A percentile compares a stretch with the other conserved stretches of the same genome.
Conservation (phyloP, 92 coral and sea anemone species). For the Nematostella vectensis region DNA sequence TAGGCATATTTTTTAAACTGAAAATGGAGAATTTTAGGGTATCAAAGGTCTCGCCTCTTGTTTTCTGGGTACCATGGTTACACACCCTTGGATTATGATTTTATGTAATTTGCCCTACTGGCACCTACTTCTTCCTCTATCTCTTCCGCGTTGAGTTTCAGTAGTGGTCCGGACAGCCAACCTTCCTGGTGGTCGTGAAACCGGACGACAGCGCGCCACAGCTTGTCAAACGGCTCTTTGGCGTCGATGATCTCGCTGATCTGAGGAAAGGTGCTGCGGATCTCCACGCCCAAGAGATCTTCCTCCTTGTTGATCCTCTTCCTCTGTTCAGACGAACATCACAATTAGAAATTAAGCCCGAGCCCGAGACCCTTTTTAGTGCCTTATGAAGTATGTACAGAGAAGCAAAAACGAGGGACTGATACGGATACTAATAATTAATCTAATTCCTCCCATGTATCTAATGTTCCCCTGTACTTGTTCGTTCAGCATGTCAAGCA, state of each 20-base stretch:
- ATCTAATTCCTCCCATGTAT: too few species aligned
- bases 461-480: constrained; percentile 66
- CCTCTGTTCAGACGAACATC: constrained; percentile 43
- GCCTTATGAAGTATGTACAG: too few species aligned
- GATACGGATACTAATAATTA: too few species aligned
- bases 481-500: constrained; percentile 57
- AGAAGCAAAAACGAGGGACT: too few species aligned
- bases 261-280: constrained; percentile 77
- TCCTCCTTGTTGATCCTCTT: constrained; percentile 89
- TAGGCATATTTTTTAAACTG: too few species aligned
- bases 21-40: too few species aligned
- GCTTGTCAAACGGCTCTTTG: constrained; percentile 92
- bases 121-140: constrained; percentile 82
- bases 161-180: constrained; percentile 76
- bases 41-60: too few species aligned
- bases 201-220: constrained; percentile 86
- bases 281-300: constrained; percentile 69
- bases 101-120: too few species aligned
- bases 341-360: neutral
- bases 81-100: too few species aligned
- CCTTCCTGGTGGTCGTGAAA: constrained; percentile 75
- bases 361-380: too few species aligned
- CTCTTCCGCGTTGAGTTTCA: constrained; percentile 81
- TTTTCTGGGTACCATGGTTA: too few species aligned
- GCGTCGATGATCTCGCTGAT: constrained; percentile 89